Percentiles rank a stretch among this genome's conserved stretches.
phyloP scores from a whole-genome alignment of 2,797 vertebrate genomes.

The Monodelphis domestica region DNA sequence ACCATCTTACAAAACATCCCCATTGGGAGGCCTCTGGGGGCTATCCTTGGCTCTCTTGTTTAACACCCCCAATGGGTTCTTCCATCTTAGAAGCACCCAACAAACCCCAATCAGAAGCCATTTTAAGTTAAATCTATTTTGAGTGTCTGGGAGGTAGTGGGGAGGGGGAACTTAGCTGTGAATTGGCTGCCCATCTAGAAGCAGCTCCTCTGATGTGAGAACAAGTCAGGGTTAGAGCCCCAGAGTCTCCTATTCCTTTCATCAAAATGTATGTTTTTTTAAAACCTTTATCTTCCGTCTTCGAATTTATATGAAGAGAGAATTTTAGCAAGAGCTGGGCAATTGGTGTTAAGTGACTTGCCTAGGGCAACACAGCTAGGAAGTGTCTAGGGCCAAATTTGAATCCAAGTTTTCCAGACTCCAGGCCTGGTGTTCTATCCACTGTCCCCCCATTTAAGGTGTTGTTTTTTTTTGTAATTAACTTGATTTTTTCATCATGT shows the following conservation, averaged over 20 bases:
- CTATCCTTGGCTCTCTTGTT: background rate
- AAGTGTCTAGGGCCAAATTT: no score
- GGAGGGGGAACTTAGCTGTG: background rate
- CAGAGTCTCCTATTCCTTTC: background rate
- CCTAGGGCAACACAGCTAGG: no score
- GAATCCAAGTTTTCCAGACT: no score
- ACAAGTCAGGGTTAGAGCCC: background rate
- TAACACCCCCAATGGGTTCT: background rate
- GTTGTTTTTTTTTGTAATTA: background rate
- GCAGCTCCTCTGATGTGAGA: background rate
- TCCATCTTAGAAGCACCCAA: rapidly evolving
- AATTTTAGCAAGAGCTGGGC: no score
- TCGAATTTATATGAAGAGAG: no score
- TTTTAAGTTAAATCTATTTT: background rate
- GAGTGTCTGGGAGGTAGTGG: no score
- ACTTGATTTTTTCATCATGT: background rate
- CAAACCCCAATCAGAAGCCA: rapidly evolving
- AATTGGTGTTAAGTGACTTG: no score
- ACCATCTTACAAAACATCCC: background rate
- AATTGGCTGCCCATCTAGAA: background rate
- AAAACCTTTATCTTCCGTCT: no score
- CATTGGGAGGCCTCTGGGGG: background rate
- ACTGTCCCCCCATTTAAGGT: no score
- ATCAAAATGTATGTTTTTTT: no score
- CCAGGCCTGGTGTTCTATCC: no score